phyloP scores from a whole-genome alignment of 2,113 vertebrate genomes.

The Cyphomyrus discorhynchus region DNA sequence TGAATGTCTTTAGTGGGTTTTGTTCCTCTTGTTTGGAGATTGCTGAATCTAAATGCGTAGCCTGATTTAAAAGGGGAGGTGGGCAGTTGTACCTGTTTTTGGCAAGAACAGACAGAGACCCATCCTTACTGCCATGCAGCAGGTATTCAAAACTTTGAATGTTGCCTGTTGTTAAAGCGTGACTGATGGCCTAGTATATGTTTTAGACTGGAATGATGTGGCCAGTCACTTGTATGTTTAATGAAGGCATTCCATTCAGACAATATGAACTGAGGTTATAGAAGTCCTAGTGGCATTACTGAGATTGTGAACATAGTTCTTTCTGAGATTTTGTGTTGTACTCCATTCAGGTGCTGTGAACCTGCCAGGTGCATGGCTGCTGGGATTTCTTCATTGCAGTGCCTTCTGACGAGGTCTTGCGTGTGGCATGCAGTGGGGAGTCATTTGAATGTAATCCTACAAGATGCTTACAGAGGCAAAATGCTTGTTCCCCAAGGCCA shows the following conservation, averaged over 20 bases:
- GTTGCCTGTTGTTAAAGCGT: neutral
- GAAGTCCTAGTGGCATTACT: neutral
- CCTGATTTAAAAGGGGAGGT: neutral
- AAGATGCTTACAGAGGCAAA: neutral
- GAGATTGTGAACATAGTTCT: neutral
- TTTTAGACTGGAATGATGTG: neutral
- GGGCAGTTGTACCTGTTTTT: neutral
- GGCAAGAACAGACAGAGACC: neutral
- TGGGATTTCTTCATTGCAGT: neutral
- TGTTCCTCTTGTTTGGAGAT: neutral
- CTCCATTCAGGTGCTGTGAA: neutral
- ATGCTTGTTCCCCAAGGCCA: neutral
- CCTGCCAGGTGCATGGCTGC: neutral
- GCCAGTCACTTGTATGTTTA: neutral
- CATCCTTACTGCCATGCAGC: neutral
- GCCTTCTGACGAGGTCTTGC: neutral
- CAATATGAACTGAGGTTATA: neutral
- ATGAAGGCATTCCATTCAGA: neutral
- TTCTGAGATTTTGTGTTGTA: neutral
- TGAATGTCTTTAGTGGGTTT: slow-evolving; percentile 9
- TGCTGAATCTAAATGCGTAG: neutral
- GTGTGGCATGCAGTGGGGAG: neutral
- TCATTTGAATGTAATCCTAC: neutral
- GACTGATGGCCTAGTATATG: neutral
- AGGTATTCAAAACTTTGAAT: neutral